Evolutionary conservation across 2,888 invertebrate species (phyloP).

Genomic region (Microctonus brassicae): DNA sequence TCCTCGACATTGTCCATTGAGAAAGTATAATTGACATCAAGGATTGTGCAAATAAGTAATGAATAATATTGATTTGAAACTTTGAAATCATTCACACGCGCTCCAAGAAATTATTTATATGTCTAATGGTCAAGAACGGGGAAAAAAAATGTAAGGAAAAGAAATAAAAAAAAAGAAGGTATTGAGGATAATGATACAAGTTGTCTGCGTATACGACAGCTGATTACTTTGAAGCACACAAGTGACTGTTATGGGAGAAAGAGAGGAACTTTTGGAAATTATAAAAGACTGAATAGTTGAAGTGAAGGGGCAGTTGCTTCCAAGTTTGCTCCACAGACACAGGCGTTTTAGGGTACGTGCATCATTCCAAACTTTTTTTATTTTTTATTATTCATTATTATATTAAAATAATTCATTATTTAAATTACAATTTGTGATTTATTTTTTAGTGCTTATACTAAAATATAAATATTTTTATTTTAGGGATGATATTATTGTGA

Average conservation of each 20-base stretch:
- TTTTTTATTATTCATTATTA: not conserved
- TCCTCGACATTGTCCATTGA: not conserved
- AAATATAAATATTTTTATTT: not conserved
- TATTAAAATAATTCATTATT: not conserved
- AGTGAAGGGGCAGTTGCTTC: constrained; percentile 61
- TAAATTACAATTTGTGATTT: not conserved
- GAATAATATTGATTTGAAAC: not conserved
- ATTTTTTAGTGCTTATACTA: not conserved
- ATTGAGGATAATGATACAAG: not conserved
- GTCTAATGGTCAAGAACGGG: not conserved
- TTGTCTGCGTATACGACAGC: constrained; percentile 17
- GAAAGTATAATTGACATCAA: not conserved
- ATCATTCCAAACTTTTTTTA: constrained; percentile 14
- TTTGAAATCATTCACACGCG: not conserved
- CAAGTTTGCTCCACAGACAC: constrained; percentile 56
- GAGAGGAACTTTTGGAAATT: constrained; percentile 52
- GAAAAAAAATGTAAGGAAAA: not conserved
- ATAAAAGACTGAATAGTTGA: constrained; percentile 62
- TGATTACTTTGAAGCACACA: constrained; percentile 28
- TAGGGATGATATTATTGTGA: not conserved
- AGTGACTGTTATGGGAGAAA: constrained; percentile 31
- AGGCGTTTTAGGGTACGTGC: constrained; percentile 48
- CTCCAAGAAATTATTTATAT: not conserved
- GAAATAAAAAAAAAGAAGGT: not conserved
- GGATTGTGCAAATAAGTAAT: not conserved